phyloP scores from a whole-genome alignment of 1,140 invertebrate genomes.

The Oryctes rhinoceros region DNA sequence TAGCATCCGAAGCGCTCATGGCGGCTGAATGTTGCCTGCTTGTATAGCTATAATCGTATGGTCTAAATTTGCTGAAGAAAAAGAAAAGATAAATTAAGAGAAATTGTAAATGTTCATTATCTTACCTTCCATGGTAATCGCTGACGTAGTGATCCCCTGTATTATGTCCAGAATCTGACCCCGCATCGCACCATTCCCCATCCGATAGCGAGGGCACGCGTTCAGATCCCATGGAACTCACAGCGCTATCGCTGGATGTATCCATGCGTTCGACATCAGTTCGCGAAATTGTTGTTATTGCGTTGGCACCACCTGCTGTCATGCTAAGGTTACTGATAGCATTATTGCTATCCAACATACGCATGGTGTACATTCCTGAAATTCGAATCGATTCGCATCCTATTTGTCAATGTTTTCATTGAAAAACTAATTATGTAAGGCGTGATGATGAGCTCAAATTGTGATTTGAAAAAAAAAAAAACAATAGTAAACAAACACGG shows the following conservation, averaged over 20 bases:
- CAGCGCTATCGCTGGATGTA: conserved; percentile 85
- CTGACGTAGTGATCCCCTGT: conserved; percentile 68
- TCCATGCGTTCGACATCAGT: conserved; percentile 74
- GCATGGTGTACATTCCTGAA: conserved; percentile 85
- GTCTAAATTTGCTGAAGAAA: conserved; percentile 74
- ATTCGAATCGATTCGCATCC: neutral
- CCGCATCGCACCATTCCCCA: conserved; percentile 87
- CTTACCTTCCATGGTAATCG: conserved; percentile 63
- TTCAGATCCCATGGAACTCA: conserved; percentile 91
- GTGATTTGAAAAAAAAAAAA: neutral
- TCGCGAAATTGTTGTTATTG: conserved; percentile 58
- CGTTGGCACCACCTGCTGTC: conserved; percentile 57
- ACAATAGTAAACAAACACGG: too few species aligned
- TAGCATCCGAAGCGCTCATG: conserved; percentile 53
- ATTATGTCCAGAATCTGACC: conserved; percentile 81
- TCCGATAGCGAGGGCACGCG: conserved; percentile 86
- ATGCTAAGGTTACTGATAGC: conserved; percentile 60
- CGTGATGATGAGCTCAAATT: neutral
- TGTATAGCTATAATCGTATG: conserved; percentile 78
- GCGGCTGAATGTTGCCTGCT: conserved; percentile 58
- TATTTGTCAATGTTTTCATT: neutral
- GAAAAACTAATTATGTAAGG: neutral
- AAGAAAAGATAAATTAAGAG: conserved; percentile 7
- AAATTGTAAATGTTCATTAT: conserved; percentile 36
- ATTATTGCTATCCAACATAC: conserved; percentile 77